phyloP scores from a whole-genome alignment of 2,888 invertebrate genomes.

The Ariolimax columbianus region DNA sequence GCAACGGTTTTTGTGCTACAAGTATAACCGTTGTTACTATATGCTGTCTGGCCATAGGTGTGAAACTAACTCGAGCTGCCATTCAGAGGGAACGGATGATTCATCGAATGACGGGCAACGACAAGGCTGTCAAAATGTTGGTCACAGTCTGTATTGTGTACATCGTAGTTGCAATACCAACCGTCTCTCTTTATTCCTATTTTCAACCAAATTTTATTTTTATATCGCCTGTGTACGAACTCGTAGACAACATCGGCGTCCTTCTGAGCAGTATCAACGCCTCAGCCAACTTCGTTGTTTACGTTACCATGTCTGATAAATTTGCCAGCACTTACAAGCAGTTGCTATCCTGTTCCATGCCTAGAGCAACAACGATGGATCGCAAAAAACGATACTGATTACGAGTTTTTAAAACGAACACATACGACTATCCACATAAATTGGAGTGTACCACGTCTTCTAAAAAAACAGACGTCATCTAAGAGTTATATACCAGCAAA shows the following conservation, averaged over 20 bases:
- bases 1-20: slow-evolving; percentile 9
- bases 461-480: no score
- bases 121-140: slow-evolving; percentile 34
- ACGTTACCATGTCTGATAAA: slow-evolving; percentile 32
- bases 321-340: slow-evolving; percentile 25
- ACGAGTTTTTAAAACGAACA: no score
- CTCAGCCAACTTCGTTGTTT: slow-evolving; percentile 24
- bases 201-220: slow-evolving; percentile 30
- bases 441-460: no score
- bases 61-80: slow-evolving; percentile 6
- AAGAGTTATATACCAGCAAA: no score
- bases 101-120: neutral
- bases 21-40: slow-evolving; percentile 9
- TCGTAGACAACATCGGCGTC: slow-evolving; percentile 6
- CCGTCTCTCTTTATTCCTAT: slow-evolving; percentile 27
- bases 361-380: neutral
- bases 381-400: no score
- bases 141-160: slow-evolving; percentile 21
- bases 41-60: slow-evolving; percentile 27
- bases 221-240: neutral
- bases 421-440: no score
- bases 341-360: neutral
- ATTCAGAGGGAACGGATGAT: slow-evolving; percentile 17
- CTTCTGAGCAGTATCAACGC: slow-evolving; percentile 23
- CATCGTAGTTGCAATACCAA: slow-evolving; percentile 20